Evolutionary conservation across 2,888 invertebrate genomes (phyloP).

Genomic region (Amiota mariae): DNA sequence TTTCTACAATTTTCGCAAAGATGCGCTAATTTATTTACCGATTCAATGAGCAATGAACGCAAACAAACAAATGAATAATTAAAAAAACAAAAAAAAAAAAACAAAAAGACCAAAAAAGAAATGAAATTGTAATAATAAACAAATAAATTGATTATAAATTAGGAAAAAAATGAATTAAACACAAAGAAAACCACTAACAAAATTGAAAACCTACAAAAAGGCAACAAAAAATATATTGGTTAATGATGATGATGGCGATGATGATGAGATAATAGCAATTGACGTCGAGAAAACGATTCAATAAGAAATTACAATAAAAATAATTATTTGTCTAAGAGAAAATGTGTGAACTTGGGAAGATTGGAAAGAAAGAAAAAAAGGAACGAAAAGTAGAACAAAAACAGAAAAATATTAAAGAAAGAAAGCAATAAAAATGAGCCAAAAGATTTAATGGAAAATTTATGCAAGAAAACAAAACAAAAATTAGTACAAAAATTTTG

Average conservation of each 20-base stretch:
- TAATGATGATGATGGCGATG: background rate
- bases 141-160: conserved; percentile 60
- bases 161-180: background rate
- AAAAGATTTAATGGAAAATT: conserved; percentile 17
- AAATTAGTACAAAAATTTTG: conserved; percentile 47
- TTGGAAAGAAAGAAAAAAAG: conserved; percentile 8
- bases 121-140: conserved; percentile 55
- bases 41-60: conserved; percentile 29
- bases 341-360: no score
- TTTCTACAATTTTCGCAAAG: conserved; percentile 40
- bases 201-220: background rate
- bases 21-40: conserved; percentile 39
- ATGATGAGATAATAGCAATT: background rate
- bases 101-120: no score
- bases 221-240: conserved; percentile 21
- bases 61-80: conserved; percentile 36
- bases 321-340: no score
- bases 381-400: background rate
- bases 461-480: conserved; percentile 46
- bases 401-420: conserved; percentile 40
- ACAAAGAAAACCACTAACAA: conserved; percentile 22
- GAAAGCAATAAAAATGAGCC: conserved; percentile 12
- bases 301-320: no score
- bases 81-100: background rate
- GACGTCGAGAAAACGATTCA: no score